A percentile compares a stretch with the other conserved stretches of the same genome.
These are phyloP conservation scores for Ondatra zibethicus DNA, from an alignment of 2,113 vertebrate genomes.

Conservation along the genomic window DNA sequence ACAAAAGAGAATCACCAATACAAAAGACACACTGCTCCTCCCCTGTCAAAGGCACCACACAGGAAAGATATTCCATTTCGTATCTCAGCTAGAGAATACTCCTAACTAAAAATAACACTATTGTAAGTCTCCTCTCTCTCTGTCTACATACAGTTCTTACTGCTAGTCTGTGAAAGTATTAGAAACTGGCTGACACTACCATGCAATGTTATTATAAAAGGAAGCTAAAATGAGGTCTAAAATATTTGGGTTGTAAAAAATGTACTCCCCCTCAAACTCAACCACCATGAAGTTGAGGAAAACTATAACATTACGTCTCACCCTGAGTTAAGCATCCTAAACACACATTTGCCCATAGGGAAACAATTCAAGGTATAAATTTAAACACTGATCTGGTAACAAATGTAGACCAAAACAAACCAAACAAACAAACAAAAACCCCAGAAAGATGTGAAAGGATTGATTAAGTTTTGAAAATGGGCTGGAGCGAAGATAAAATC, in stretches of 20 bases:
- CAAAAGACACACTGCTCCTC: background rate
- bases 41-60: background rate
- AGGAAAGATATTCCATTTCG: background rate
- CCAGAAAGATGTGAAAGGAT: background rate
- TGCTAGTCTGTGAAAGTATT: background rate
- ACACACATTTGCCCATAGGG: background rate
- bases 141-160: background rate
- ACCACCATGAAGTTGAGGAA: background rate
- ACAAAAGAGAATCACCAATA: background rate
- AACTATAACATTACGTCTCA: background rate
- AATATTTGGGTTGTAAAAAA: slow-evolving; percentile 15
- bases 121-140: background rate
- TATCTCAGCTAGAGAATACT: background rate
- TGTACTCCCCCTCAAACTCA: background rate
- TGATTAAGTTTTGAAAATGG: background rate
- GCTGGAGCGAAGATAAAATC: background rate
- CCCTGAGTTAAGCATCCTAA: background rate
- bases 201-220: slow-evolving; percentile 23
- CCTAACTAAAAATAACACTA: background rate
- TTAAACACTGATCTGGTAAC: background rate
- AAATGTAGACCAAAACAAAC: background rate
- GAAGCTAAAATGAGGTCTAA: slow-evolving; percentile 29
- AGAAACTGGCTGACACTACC: slow-evolving; percentile 1
- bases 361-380: slow-evolving; percentile 49
- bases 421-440: background rate